Evolutionary conservation across 30 jellyfish, hydroid and myxozoan genomes (phyloP).

Genomic region (Turritopsis dohrnii): DNA sequence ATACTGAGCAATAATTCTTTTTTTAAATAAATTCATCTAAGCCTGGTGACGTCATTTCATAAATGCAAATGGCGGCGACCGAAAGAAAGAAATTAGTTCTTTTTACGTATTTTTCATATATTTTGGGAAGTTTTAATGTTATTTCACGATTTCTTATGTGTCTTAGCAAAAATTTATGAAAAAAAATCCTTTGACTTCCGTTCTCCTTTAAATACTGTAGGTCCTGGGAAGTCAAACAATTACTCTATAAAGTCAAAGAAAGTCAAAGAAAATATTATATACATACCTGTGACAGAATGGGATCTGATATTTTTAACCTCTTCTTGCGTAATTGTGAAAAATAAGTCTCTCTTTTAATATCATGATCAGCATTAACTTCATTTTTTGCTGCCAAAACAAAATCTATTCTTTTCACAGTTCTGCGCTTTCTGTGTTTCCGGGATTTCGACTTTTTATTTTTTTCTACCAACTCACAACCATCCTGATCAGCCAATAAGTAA

Average conservation of each 20-base stretch:
- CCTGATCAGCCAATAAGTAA: neutral
- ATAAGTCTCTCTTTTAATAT: neutral
- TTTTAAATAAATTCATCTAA: no score
- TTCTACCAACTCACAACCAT: neutral
- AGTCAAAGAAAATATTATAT: neutral
- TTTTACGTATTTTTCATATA: no score
- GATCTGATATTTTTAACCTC: slow-evolving; percentile 25
- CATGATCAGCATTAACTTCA: slow-evolving; percentile 7
- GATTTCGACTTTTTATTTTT: neutral
- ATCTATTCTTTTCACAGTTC: slow-evolving; percentile 12
- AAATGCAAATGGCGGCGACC: no score
- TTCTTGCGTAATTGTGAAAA: slow-evolving; percentile 1
- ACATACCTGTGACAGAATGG: slow-evolving; percentile 2
- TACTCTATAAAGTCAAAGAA: neutral
- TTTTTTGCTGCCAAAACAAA: slow-evolving; percentile 28
- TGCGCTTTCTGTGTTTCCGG: neutral
- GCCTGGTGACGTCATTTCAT: no score
- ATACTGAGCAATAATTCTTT: no score
- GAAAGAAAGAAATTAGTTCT: no score
- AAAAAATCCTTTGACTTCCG: no score
- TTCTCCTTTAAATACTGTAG: no score
- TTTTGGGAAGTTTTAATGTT: no score
- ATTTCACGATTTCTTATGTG: no score
- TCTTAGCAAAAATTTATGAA: no score
- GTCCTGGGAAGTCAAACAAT: no score